Base-by-base conservation (phyloP, 1,140 invertebrate species). In the Sminthurides bifidus region DNA sequence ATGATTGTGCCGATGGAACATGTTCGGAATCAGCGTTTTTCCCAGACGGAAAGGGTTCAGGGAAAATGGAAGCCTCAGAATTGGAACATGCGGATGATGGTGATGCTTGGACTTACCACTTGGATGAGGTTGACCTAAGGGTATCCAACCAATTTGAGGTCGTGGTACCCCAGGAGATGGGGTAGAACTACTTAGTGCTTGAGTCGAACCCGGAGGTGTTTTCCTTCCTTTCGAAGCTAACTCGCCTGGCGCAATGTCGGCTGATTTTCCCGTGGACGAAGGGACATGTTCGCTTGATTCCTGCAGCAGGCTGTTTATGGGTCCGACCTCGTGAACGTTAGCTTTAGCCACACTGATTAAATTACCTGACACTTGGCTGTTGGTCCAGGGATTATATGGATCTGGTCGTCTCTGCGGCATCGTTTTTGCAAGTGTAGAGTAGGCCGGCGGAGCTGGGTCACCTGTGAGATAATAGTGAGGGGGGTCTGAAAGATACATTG, bases 301-400 rank as follows among this genome's bases (percentile, higher is more conserved):
- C 48, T 31, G n/a, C n/a, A n/a, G n/a, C n/a, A n/a, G n/a, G n/a
- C n/a, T n/a, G n/a, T n/a, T n/a, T n/a, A n/a, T n/a, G n/a, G n/a
- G n/a, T n/a, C n/a, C n/a, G n/a, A n/a, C n/a, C n/a, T n/a, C n/a
- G n/a, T n/a, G n/a, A n/a, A n/a, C n/a, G n/a, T 49, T 50, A 24
- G 40, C 44, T 44, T 59, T 53, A 15, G 54, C 57, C n/a, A 54
- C 54, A 21, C 52, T 59, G 23, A 59, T 53, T 38, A 58, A 31
- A 23, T 58, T 58, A 5, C 50, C 24, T n/a, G n/a, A n/a, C n/a
- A n/a, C n/a, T n/a, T n/a, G n/a, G n/a, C n/a, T n/a, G n/a, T n/a
- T n/a, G n/a, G n/a, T n/a, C n/a, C n/a, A n/a, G n/a, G n/a, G n/a
- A n/a, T n/a, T n/a, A n/a, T n/a, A n/a, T n/a, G n/a, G n/a, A n/a